phyloP scores from a whole-genome alignment of 2,113 vertebrate genomes.

The Austrofundulus limnaeus region DNA sequence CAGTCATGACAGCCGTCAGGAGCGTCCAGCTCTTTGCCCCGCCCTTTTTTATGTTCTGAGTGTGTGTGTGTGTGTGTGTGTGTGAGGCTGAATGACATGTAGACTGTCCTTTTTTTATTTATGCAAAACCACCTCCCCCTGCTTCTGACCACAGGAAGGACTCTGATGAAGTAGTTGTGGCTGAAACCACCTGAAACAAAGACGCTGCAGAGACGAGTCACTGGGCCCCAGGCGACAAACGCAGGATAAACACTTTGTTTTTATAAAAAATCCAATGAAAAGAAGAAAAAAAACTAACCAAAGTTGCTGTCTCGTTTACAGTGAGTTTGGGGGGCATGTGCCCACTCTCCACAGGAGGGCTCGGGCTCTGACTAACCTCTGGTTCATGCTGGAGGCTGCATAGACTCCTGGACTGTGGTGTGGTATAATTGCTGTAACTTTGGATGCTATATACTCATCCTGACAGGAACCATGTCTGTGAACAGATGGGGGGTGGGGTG shows the following conservation, averaged over 20 bases:
- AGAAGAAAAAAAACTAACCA: constrained; percentile 85
- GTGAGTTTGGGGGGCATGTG: constrained; percentile 92
- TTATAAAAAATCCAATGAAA: constrained; percentile 66
- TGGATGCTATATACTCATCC: constrained; percentile 84
- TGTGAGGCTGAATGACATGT: constrained; percentile 88
- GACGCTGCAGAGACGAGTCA: constrained; percentile 59
- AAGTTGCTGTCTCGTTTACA: constrained; percentile 99
- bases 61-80: constrained; percentile 67
- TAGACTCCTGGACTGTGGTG: constrained; percentile 88
- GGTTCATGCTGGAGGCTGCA: constrained; percentile 73
- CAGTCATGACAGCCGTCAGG: constrained; percentile 97
- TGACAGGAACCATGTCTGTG: constrained; percentile 90
- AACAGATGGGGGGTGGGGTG: constrained; percentile 89
- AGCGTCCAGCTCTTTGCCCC: constrained; percentile 62
- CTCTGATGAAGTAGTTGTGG: constrained; percentile 79
- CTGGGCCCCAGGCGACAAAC: constrained; percentile 83
- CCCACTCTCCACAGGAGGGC: constrained; percentile 74
- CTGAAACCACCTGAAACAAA: constrained; percentile 60
- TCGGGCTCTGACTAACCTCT: constrained; percentile 61
- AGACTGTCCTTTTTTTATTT: constrained; percentile 87
- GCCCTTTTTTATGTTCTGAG: constrained; percentile 30
- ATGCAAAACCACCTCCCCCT: constrained; percentile 95
- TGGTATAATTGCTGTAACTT: constrained; percentile 88
- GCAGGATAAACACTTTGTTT: constrained; percentile 81
- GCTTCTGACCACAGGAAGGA: constrained; percentile 89